Base-by-base conservation (phyloP, 2,888 invertebrate species). In the Smittia sp. region DNA sequence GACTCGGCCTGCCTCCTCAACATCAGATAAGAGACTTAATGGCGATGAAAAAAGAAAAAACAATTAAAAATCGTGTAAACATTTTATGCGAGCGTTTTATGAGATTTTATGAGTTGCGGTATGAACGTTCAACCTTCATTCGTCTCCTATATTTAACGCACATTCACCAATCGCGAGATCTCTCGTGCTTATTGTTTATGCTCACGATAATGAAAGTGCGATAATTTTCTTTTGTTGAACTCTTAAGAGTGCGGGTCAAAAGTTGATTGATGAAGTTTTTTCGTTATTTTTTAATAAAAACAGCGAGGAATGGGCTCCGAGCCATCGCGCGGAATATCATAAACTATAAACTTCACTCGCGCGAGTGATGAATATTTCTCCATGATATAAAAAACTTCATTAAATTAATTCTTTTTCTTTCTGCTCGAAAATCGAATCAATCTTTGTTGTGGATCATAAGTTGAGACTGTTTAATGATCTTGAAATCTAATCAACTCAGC, bases 241-340 rank as follows among this genome's bases (percentile, higher is more conserved):
- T 27, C 22, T 27, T 2, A 27, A 63, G 27, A 58, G 72, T 72
- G 38, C 72, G 72, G 72, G 72, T 72, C 72, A 62, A 38, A 62
- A 72, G 54, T 72, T 72, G 72, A 72, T 72, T 72, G 72, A 72
- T 72, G 72, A 72, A 72, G 27, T 62, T 69, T 65, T 68, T 20
- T 46, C 11, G 46, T 27, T 69, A 20, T 46, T 69, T 69, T 15
- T 52, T 69, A 27, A 9, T 27, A 22, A 54, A 69, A 27, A 52
- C 24, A 27, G 63, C 63, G 63, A 24, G 46, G 68, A 39, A 22
- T 32, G 32, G 9, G 32, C 32, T 32, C 9, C 32, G 9, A 32
- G 32, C 32, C 32, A 32, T 32, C 32, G 32, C 15, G n/a, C n/a
- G n/a, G n/a, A n/a, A n/a, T n/a, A n/a, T n/a, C n/a, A n/a, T 58